These are phyloP conservation scores for Paramacrobiotus metropolitanus DNA, from an alignment of 1,140 invertebrate genomes.

Conservation along the genomic window DNA sequence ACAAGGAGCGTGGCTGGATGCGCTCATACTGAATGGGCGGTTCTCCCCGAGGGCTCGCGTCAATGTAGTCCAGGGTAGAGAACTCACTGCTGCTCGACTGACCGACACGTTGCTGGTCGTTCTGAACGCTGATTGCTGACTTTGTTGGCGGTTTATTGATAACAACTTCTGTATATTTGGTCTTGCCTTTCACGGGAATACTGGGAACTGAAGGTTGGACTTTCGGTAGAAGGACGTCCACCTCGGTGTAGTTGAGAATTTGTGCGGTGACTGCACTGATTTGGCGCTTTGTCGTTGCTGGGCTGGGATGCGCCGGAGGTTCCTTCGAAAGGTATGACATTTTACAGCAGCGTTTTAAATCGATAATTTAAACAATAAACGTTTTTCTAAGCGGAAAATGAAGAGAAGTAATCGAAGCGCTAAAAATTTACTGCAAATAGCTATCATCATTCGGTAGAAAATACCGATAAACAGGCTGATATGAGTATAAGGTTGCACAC, in stretches of 20 bases:
- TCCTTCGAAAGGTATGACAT: too few species aligned
- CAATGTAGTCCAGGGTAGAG: constrained; percentile 2
- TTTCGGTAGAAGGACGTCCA: neutral
- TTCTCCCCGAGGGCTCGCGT: neutral
- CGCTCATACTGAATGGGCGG: neutral
- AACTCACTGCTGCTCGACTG: neutral
- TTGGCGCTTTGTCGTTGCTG: neutral
- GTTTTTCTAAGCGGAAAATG: too few species aligned
- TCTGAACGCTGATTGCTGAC: neutral
- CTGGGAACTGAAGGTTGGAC: neutral
- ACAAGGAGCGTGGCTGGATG: neutral
- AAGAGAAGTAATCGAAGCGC: too few species aligned
- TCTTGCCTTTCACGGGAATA: neutral
- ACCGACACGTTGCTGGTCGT: neutral
- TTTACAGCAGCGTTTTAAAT: too few species aligned
- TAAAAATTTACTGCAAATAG: too few species aligned
- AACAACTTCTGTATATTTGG: neutral
- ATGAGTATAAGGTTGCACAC: too few species aligned
- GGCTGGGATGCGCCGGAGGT: too few species aligned
- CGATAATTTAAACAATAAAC: too few species aligned
- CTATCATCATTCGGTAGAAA: too few species aligned
- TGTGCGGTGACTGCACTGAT: neutral
- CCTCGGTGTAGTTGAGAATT: neutral
- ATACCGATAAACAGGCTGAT: too few species aligned
- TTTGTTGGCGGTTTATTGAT: neutral